Base-by-base conservation (phyloP, 2,797 vertebrate genomes). In the Sebastes nivosus region DNA sequence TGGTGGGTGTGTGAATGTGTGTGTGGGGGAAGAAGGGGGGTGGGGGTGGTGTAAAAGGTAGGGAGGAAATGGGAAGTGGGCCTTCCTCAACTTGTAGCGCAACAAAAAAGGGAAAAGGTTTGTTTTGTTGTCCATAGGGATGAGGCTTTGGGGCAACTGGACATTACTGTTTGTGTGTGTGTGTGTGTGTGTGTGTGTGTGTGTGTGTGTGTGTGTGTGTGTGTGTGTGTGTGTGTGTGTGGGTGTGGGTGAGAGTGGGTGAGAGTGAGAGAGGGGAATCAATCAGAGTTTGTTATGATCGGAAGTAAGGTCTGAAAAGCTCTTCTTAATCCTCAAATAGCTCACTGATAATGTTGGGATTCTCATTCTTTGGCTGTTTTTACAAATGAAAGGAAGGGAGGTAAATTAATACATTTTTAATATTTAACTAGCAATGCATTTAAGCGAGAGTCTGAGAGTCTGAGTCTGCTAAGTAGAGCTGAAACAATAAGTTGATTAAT, bases 11-110 rank as follows among this genome's bases (percentile, higher is more conserved):
- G 65, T 72, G 57, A 18, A 18, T 77, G n/a, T 73, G 69, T 84
- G 79, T 67, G 29, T 27, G 42, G 20, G 27, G 20, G 34, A 1
- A 5, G n/a, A 46, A 11, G 30, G 2, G 18, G 13, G 7, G 25
- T 46, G 36, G 8, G 36, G 38, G 38, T 29, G n/a, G 1, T 9
- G 42, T 64, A 3, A 18, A 70, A 79, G 42, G 55, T 50, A 71
- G 34, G 18, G 29, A 79, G 50, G 79, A 71, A 61, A 66, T 90
- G 93, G 67, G 67, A 84, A 75, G 36, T 68, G 67, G n/a, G 65
- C 14, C 54, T 66, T 83, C 66, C 69, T 64, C 14, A 59, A 79
- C 61, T 63, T 78, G 38, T 42, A 70, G 11, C 8, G 11, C 30
- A 70, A 60, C n/a, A 73, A 34, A 82, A 71, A 58, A 52, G 11